These are phyloP conservation scores for Hydriomena furcata DNA, from an alignment of 2,888 invertebrate genomes.

Conservation along the genomic window DNA sequence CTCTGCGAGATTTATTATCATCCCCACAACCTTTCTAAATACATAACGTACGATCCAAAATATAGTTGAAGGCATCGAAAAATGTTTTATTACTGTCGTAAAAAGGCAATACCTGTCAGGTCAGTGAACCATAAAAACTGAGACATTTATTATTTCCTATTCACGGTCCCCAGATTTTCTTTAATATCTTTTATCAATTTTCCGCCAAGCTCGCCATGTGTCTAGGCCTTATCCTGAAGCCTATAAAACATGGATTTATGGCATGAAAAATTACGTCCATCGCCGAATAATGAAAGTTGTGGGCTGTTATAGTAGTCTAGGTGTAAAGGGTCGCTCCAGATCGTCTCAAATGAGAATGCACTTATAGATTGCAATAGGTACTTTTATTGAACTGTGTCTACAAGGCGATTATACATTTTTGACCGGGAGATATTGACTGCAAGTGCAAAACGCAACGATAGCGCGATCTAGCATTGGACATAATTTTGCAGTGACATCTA, in stretches of 20 bases:
- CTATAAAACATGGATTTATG: constrained; percentile 23
- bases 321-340: no score
- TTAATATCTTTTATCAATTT: constrained; percentile 30
- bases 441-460: no score
- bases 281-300: constrained; percentile 5
- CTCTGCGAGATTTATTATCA: neutral
- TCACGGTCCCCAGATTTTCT: constrained; percentile 21
- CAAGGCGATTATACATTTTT: no score
- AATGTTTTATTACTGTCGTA: constrained; percentile 26
- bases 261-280: constrained; percentile 14
- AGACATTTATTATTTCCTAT: constrained; percentile 32
- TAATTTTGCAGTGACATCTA: no score
- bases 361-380: no score
- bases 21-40: neutral
- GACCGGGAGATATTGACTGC: no score
- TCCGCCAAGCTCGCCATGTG: constrained; percentile 16
- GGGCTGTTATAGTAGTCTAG: constrained; percentile 1
- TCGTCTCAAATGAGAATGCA: no score
- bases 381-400: no score
- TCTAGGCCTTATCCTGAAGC: constrained; percentile 11
- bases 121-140: constrained; percentile 30
- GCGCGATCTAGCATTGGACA: no score
- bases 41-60: constrained; percentile 6
- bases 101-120: constrained; percentile 30
- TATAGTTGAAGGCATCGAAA: constrained; percentile 17